Evolutionary conservation across 2,113 vertebrate species (phyloP), one percentile per base, ranked within the genome.

Genomic region (Onychorhynchus coronatus): DNA sequence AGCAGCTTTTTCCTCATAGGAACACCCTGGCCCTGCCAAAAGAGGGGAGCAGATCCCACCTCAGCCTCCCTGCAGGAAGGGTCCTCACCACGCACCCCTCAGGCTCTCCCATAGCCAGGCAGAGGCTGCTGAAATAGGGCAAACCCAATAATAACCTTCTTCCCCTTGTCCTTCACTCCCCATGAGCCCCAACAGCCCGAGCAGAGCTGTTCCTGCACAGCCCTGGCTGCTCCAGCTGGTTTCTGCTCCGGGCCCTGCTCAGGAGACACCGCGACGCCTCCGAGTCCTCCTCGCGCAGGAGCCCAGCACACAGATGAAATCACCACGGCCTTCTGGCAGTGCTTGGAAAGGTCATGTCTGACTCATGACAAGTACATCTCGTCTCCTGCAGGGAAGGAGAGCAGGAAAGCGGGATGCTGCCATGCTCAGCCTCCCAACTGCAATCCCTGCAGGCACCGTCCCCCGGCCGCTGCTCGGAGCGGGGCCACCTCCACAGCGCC

Each of bases 141-240:
- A 84, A 44, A 62, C 13, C 24, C 58, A 16, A 5, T 1, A 5
- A 33, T 0, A 4, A 9, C 68, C 24, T 18, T 20, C 13, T 23
- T 18, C n/a, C 44, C n/a, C 8, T 39, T 5, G 2, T 0, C 2
- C 58, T 5, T 22, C 2, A 0, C 8, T 30, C 24, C 73, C 73
- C 39, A 0, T 6, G 1, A 49, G 9, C 22, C 21, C 14, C 14
- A 12, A 0, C 0, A 0, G 39, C 12, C 0, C 0, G 28, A 58
- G 70, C 52, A 2, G 4, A 28, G 78, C 8, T 6, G 47, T 79
- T 68, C 14, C 1, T 1, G 20, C 70, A 0, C 71, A 13, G 33
- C 78, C 33, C 58, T n/a, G 56, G 74, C 81, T 22, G 53, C 73
- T 55, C 20, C 52, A 3, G 62, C 65, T 23, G 33, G 5, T 1